Evolutionary conservation across 1,140 invertebrate species (phyloP).

Genomic region (Pachypeltis micranthus): DNA sequence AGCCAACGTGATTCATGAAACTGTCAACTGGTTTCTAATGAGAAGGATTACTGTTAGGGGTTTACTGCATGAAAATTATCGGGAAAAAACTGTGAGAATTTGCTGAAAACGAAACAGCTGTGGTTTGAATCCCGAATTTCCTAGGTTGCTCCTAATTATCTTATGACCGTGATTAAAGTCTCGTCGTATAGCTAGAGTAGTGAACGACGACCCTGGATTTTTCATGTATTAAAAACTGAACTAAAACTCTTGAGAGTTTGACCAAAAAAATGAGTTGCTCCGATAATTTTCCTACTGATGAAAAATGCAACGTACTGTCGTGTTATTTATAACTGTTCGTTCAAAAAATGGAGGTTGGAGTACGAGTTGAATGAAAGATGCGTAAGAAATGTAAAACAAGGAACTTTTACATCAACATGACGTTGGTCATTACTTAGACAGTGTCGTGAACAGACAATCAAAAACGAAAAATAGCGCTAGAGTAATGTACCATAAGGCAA

Average conservation of each 20-base stretch:
- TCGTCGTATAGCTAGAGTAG: neutral
- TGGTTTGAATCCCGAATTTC: no score
- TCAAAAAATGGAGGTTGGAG: neutral
- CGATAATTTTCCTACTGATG: neutral
- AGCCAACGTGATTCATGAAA: no score
- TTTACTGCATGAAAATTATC: neutral
- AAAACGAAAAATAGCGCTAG: no score
- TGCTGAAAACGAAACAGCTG: neutral
- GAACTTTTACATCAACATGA: no score
- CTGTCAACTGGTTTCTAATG: no score
- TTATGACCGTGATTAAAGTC: neutral
- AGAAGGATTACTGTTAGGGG: neutral
- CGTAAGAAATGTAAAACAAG: no score
- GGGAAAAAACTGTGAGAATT: neutral
- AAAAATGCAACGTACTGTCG: neutral
- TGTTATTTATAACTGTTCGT: neutral
- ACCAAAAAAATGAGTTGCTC: neutral
- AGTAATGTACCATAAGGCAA: no score
- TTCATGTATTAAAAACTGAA: neutral
- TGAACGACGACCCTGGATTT: neutral
- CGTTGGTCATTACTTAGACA: neutral
- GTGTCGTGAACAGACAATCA: no score
- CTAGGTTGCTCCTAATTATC: no score
- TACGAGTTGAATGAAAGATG: no score
- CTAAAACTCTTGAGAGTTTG: neutral